These are phyloP conservation scores for Archegozetes longisetosus DNA, from an alignment of 1,140 invertebrate genomes.

Conservation along the genomic window DNA sequence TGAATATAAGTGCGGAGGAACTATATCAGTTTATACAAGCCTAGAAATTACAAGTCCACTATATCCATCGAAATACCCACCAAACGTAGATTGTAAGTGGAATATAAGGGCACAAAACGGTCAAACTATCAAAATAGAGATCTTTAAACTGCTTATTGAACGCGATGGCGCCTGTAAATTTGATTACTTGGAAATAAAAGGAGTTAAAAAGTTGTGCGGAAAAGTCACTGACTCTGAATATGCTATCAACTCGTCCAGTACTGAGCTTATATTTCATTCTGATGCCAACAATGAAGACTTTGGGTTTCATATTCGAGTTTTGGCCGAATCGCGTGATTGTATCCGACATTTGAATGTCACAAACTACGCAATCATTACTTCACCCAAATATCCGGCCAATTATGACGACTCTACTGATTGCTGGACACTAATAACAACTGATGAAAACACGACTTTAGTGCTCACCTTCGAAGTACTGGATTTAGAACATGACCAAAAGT, in stretches of 20 bases:
- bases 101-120: conserved; percentile 10
- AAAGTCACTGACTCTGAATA: conserved; percentile 14
- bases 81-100: conserved; percentile 20
- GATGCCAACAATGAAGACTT: conserved; percentile 18
- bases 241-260: conserved; percentile 14
- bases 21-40: neutral
- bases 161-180: conserved; percentile 18
- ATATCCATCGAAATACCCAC: conserved; percentile 17
- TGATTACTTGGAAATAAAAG: conserved; percentile 16
- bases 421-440: conserved; percentile 39
- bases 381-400: conserved; percentile 47
- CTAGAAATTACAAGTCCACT: conserved; percentile 1
- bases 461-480: conserved; percentile 49
- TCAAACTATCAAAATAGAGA: conserved; percentile 12
- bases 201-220: conserved; percentile 17
- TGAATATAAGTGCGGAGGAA: neutral
- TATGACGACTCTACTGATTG: conserved; percentile 53
- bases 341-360: conserved; percentile 5
- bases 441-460: conserved; percentile 39
- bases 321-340: conserved; percentile 16
- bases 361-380: conserved; percentile 31
- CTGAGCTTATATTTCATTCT: conserved; percentile 18
- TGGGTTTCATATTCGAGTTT: conserved; percentile 20
- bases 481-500: conserved; percentile 32
- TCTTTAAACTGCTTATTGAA: conserved; percentile 18